A percentile compares a stretch with the other conserved stretches of the same genome.
Conservation (phyloP, 2,113 vertebrate species). For the Callionymus lyra region DNA sequence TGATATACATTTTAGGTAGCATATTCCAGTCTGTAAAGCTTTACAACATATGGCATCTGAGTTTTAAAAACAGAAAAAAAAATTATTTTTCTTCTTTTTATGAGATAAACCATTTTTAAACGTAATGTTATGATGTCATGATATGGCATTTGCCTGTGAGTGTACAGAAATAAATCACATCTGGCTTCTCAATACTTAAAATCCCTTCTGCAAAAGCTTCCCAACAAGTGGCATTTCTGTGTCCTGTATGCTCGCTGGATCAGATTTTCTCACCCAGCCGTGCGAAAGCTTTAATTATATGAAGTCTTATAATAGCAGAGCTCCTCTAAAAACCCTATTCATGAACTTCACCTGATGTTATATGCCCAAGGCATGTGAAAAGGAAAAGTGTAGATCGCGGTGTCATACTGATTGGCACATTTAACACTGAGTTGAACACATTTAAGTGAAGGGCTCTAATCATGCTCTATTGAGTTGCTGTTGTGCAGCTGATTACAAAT, state of each 20-base stretch:
- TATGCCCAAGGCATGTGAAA: conserved; percentile 3
- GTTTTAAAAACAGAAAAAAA: no score
- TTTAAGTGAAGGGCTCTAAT: conserved; percentile 44
- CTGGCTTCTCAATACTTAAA: no score
- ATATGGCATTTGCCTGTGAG: no score
- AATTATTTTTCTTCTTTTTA: no score
- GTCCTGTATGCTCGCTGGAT: not conserved
- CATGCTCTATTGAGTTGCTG: conserved; percentile 47
- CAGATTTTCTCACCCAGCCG: conserved; percentile 1
- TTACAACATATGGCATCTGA: no score
- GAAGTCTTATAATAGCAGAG: not conserved
- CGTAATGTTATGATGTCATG: no score
- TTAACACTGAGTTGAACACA: conserved; percentile 21
- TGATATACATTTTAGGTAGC: no score
- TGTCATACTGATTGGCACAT: conserved; percentile 28
- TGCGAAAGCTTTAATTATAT: conserved; percentile 2
- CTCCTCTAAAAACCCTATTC: conserved; percentile 1
- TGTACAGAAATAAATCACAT: no score
- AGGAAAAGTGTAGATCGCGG: conserved; percentile 5
- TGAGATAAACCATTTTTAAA: no score
- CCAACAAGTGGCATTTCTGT: no score
- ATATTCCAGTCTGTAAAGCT: no score
- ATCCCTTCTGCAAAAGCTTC: no score
- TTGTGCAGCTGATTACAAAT: conserved; percentile 51
- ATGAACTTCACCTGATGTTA: not conserved